Base-by-base conservation (phyloP, 92 coral and sea anemone genomes). In the Siderastrea siderea region DNA sequence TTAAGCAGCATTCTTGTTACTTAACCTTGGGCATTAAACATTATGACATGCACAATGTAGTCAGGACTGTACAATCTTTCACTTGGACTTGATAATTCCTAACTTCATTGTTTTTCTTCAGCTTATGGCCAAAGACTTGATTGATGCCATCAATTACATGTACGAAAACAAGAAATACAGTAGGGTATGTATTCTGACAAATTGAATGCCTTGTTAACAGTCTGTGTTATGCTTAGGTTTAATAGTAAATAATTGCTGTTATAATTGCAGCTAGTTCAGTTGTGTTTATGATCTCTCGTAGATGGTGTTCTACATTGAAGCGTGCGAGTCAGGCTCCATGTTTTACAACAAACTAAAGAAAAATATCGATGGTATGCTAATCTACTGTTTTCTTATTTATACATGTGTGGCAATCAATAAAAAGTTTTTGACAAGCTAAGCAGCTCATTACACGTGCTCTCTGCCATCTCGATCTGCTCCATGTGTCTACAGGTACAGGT, bases 251-350 rank as follows among this genome's bases (percentile, higher is more conserved):
- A 10, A 26, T 26, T 26, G 38, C 38, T 26, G 38, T 26, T 26
- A 26, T 26, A 26, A 26, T 26, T 26, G 2, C 47, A 74, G 6
- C 17, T 7, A 46, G 16, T 79, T 53, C 50, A 46, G 38, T 58
- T 53, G 57, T 53, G 49, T 46, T 26, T 61, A 52, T 51, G 47
- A 54, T 81, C 68, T 75, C 53, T 77, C 14, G 19, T 79, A 98
- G 99, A 87, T 98, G 99, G 99, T 98, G 50, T 87, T 98, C 57
- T 98, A 98, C 85, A 68, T 98, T 62, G 99, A 98, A 84, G 96
- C 99, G 15, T 98, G 99, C 71, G 98, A 95, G 52, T 98, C 99
- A 48, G 99, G 99, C 45, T 98, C 99, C 61, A 98, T 98, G 99
- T 98, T 98, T 68, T n/a, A 85, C 70, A 87, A 80, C 46, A 79